Evolutionary conservation across 2,113 vertebrate species (phyloP).

Genomic region (Mobula birostris): DNA sequence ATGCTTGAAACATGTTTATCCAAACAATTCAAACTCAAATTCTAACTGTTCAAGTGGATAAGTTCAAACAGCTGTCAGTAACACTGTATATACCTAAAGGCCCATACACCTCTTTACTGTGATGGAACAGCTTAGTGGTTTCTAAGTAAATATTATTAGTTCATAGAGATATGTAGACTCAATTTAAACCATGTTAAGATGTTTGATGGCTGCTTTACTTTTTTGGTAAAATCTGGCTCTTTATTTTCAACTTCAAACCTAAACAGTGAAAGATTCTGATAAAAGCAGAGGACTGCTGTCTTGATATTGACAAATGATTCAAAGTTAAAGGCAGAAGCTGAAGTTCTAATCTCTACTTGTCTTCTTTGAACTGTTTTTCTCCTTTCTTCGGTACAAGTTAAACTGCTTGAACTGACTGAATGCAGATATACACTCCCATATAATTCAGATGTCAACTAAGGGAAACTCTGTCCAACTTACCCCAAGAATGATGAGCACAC

Average conservation of each 20-base stretch:
- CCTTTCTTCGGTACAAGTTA: neutral
- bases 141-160: neutral
- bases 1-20: neutral
- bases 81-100: neutral
- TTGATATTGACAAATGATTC: neutral
- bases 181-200: neutral
- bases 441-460: constrained; percentile 3
- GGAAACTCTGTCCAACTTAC: constrained; percentile 2
- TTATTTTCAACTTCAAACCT: neutral
- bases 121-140: neutral
- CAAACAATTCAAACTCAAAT: neutral
- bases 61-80: neutral
- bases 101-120: neutral
- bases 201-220: neutral
- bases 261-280: neutral
- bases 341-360: neutral
- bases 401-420: neutral
- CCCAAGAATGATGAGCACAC: neutral
- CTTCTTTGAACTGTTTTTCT: neutral
- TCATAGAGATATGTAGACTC: neutral
- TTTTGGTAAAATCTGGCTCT: neutral
- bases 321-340: neutral
- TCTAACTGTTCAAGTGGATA: neutral
- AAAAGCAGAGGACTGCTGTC: neutral
- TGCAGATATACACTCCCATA: neutral